Base-by-base conservation (phyloP, 2,113 vertebrate species). In the Eclectus roratus region DNA sequence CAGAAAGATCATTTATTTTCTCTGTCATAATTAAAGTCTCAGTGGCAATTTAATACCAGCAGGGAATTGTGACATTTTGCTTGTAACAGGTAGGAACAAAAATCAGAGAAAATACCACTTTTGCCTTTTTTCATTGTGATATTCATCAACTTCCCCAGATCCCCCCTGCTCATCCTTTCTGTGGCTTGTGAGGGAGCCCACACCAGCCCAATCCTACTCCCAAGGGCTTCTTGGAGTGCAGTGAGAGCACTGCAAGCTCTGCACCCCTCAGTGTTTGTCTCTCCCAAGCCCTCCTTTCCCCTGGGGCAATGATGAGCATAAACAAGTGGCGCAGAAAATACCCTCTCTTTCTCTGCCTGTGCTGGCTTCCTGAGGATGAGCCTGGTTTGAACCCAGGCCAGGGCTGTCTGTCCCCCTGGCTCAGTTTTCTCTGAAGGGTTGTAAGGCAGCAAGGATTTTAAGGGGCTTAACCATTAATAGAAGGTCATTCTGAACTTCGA, bases 201-300 rank as follows among this genome's bases (percentile, higher is more conserved):
- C 2, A 1, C 35, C 39, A 73, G 18, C 9, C 44, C 1, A 0
- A 5, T 74, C 66, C 39, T 3, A 1, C 3, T 81, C 24, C 28
- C 10, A 3, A 39, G 9, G 9, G 0, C 33, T 82, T 2, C 0
- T 9, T 1, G 5, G 21, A 18, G 6, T 19, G 4, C 17, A 20
- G 68, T 4, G 33, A 53, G 58, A 18, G 18, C 4, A 3, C 23
- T 3, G 4, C 3, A 17, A 23, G 29, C 41, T 78, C 55, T 8
- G 2, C 7, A 56, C 7, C 23, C 31, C 21, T 70, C 16, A 1
- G 15, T 69, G 13, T 53, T 55, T 29, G 15, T 56, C 18, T 4
- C 17, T 58, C 13, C 11, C 17, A 28, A 44, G 50, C 7, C 12
- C 24, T 88, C n/a, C 44, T 80, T 79, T 85, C 3, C 24, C 35